These are phyloP conservation scores for Heloderma charlesbogerti DNA, from an alignment of 2,113 vertebrate species.

Conservation along the genomic window DNA sequence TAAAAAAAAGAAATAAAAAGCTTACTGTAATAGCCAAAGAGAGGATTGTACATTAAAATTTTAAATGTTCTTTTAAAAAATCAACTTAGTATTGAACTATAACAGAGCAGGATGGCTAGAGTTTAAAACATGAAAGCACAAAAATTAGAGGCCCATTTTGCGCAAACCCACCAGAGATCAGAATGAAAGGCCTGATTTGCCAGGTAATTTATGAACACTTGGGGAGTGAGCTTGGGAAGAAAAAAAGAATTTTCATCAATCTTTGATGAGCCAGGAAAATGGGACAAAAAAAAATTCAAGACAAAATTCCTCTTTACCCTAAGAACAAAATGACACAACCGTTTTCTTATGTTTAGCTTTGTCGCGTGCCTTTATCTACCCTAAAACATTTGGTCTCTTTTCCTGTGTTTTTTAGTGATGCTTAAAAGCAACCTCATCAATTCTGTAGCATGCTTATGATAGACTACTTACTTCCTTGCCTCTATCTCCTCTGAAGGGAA, in stretches of 20 bases:
- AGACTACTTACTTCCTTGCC: not conserved
- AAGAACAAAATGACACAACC: not conserved
- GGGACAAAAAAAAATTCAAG: not conserved
- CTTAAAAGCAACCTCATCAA: not conserved
- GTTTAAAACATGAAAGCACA: not conserved
- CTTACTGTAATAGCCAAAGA: not conserved
- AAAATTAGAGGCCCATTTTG: not conserved
- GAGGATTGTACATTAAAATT: not conserved
- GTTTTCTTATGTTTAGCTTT: not conserved
- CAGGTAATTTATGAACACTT: not conserved
- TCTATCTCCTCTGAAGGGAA: not conserved
- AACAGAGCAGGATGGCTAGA: not conserved
- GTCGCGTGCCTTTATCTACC: not conserved
- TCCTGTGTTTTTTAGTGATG: not conserved
- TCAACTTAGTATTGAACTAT: not conserved
- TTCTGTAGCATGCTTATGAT: not conserved
- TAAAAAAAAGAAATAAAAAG: not conserved
- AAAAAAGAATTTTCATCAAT: not conserved
- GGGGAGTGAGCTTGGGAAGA: not conserved
- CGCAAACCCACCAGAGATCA: not conserved
- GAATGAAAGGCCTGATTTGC: not conserved
- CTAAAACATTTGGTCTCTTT: slow-evolving; percentile 7
- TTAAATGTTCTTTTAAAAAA: not conserved
- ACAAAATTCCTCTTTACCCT: not conserved
- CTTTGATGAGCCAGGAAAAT: not conserved